phyloP scores from a whole-genome alignment of 1,140 invertebrate genomes.

The Temnothorax longispinosus region DNA sequence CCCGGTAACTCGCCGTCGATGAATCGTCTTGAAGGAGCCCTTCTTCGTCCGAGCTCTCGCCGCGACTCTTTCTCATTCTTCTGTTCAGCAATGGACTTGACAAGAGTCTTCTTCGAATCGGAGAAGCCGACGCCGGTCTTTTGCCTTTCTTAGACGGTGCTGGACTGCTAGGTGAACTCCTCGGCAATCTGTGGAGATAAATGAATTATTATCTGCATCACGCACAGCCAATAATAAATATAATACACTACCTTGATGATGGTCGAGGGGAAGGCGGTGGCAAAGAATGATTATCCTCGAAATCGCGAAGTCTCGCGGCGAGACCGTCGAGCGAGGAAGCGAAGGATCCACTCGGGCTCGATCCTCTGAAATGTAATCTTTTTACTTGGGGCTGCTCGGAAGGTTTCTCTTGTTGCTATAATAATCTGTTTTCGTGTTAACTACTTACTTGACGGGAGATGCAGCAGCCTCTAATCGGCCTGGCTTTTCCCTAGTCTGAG shows the following conservation, averaged over 20 bases:
- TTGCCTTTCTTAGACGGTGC: slow-evolving; percentile 90
- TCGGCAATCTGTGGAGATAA: slow-evolving; percentile 86
- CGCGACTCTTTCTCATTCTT: slow-evolving; percentile 90
- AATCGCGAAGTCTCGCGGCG: slow-evolving; percentile 81
- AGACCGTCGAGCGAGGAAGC: slow-evolving; percentile 83
- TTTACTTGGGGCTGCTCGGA: background rate
- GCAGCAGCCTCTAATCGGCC: slow-evolving; percentile 61
- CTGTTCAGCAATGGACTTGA: slow-evolving; percentile 93
- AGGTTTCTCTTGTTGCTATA: background rate
- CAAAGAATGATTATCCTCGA: slow-evolving; percentile 82
- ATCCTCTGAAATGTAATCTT: slow-evolving; percentile 71
- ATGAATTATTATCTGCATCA: background rate
- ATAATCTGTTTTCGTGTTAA: background rate
- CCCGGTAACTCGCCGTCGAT: slow-evolving; percentile 90
- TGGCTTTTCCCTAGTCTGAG: slow-evolving; percentile 19
- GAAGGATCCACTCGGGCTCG: slow-evolving; percentile 81
- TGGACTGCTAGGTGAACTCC: slow-evolving; percentile 90
- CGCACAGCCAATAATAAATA: background rate
- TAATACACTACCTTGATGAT: slow-evolving; percentile 75
- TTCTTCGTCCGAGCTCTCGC: slow-evolving; percentile 96
- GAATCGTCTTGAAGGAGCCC: slow-evolving; percentile 88
- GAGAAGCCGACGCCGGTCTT: slow-evolving; percentile 92
- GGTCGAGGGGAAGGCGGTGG: slow-evolving; percentile 84
- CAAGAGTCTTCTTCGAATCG: slow-evolving; percentile 91
- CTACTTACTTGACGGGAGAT: slow-evolving; percentile 75